These are phyloP conservation scores for Bolborhynchus lineola DNA, from an alignment of 2,113 vertebrate genomes.

Conservation along the genomic window DNA sequence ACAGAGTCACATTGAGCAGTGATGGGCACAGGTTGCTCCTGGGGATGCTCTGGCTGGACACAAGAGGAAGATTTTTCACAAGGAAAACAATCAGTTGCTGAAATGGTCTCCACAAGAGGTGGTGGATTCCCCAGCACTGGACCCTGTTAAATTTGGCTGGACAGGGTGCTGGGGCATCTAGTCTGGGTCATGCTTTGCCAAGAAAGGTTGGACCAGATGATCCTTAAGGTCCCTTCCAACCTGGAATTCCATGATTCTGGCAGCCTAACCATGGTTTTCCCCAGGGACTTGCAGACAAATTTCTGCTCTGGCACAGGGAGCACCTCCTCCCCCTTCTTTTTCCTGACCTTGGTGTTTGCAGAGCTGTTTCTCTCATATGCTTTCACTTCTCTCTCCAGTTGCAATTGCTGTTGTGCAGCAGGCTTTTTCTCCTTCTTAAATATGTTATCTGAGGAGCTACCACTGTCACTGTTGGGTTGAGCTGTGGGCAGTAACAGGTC, in stretches of 20 bases:
- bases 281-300: not conserved
- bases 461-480: not conserved
- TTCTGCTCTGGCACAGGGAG: not conserved
- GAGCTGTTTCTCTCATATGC: not conserved
- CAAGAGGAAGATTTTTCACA: not conserved
- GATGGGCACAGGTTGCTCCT: not conserved
- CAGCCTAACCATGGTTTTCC: not conserved
- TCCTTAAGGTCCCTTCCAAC: not conserved
- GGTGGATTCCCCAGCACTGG: not conserved
- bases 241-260: not conserved
- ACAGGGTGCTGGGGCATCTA: not conserved
- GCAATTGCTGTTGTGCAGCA: not conserved
- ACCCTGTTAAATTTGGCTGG: not conserved
- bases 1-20: not conserved
- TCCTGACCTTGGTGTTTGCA: not conserved
- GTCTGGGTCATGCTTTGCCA: not conserved
- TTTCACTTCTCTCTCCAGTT: not conserved
- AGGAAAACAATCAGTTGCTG: not conserved
- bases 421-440: not conserved
- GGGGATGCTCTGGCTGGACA: not conserved
- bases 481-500: not conserved
- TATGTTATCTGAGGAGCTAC: not conserved
- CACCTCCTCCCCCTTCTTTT: not conserved
- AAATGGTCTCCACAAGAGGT: not conserved
- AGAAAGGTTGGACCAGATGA: not conserved